Evolutionary conservation across 2,113 vertebrate genomes (phyloP), one percentile per base, ranked within the genome.

Genomic region (Hippocampus barbouri): DNA sequence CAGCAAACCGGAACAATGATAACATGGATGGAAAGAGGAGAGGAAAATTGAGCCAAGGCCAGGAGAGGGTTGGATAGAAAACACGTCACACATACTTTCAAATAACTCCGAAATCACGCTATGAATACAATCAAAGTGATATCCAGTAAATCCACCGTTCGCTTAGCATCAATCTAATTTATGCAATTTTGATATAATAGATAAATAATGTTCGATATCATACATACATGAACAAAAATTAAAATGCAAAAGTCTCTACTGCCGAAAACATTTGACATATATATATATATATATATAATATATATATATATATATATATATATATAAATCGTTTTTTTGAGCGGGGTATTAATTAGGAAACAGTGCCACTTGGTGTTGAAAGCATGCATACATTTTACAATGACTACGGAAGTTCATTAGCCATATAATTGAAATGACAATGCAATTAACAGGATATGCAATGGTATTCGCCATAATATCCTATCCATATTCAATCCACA

Each of bases 291-390:
- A 30, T 30, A 2, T 30, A 1, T 27, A 1, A 27, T 16, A 4
- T 49, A 2, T 49, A 5, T 49, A 49, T 30, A 30, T 30, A 30
- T 30, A 30, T 30, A 30, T 30, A 30, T 30, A 4, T 30, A 30
- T 30, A 30, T 30, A 27, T 25, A 51, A 51, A 49, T 18, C 2
- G 34, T 38, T 38, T 38, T 38, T 38, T 38, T 38, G 34, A 38
- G 34, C 0, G 34, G 34, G 34, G 34, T 15, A 82, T 83, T 79
- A 71, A 49, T 81, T 47, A 20, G 68, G 41, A 82, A 77, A 86
- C 67, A 84, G 79, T 71, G 72, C 40, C 89, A 79, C 83, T 83
- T 87, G 59, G 68, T 83, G 86, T 76, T 66, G 10, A 63, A 68
- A 41, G 8, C 15, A 40, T 66, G 43, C 75, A 43, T 56, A 66